These are phyloP conservation scores for Neopipo cinnamomea DNA, from an alignment of 2,113 vertebrate genomes.

Conservation along the genomic window DNA sequence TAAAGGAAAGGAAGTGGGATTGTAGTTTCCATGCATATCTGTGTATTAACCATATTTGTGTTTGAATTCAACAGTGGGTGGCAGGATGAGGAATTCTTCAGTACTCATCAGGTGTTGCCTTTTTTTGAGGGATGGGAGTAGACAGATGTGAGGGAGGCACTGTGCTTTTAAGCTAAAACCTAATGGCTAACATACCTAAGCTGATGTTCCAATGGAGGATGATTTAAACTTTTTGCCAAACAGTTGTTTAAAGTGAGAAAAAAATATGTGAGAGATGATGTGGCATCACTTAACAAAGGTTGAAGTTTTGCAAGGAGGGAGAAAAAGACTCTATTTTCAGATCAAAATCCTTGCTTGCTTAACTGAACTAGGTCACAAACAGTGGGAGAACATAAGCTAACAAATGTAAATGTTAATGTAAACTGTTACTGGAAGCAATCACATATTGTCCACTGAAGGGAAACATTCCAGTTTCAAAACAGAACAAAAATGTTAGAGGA, in stretches of 20 bases:
- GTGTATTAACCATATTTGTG: neutral
- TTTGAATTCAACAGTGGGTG: neutral
- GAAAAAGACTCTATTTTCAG: neutral
- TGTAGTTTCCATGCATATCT: neutral
- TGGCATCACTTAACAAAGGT: neutral
- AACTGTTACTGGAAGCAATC: conserved; percentile 29
- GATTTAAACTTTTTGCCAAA: neutral
- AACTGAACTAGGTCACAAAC: conserved; percentile 3
- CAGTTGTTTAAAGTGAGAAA: neutral
- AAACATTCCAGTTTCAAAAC: conserved; percentile 24
- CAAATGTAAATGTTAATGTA: conserved; percentile 32
- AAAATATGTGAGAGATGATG: neutral
- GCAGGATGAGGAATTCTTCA: neutral
- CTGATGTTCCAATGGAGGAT: neutral
- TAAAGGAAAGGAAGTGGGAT: neutral
- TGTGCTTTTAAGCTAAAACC: neutral
- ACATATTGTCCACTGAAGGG: conserved; percentile 1
- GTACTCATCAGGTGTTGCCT: neutral
- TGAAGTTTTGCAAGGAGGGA: neutral
- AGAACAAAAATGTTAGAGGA: neutral
- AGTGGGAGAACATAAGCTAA: conserved; percentile 14
- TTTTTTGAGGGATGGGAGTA: neutral
- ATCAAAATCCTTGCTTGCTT: neutral
- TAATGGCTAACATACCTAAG: neutral
- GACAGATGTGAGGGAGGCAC: neutral